These are phyloP conservation scores for Anthopleura xanthogrammica DNA, from an alignment of 92 coral and sea anemone species.

Conservation along the genomic window DNA sequence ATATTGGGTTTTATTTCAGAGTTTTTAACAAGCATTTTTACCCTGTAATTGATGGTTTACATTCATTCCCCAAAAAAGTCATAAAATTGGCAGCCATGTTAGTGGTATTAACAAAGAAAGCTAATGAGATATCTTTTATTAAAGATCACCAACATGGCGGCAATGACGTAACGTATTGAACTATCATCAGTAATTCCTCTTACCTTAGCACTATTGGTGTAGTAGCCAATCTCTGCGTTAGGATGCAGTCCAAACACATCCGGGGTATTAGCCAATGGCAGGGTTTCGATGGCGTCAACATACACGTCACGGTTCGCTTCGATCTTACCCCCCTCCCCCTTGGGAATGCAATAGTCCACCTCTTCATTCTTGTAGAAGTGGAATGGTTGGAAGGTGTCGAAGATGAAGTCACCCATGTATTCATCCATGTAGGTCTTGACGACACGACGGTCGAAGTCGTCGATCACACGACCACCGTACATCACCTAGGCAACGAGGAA, in stretches of 20 bases:
- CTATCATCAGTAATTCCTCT: not conserved
- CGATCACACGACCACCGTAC: conserved; percentile 99
- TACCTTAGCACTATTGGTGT: conserved; percentile 92
- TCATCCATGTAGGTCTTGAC: conserved; percentile 99
- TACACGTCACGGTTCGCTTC: conserved; percentile 82
- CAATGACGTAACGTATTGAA: not conserved
- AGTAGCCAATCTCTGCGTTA: conserved; percentile 99
- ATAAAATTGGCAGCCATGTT: too few relatives aligned
- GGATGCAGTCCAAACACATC: conserved; percentile 99
- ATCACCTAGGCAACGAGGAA: conserved; percentile 69
- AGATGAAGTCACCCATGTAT: conserved; percentile 99
- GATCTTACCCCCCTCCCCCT: conserved; percentile 60
- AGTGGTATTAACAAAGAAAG: too few relatives aligned
- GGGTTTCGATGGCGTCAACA: conserved; percentile 79
- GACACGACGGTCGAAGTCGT: conserved; percentile 98
- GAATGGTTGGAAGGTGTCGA: conserved; percentile 83
- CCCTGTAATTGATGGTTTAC: too few relatives aligned
- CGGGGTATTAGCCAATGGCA: conserved; percentile 97
- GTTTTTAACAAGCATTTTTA: too few relatives aligned
- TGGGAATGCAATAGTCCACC: conserved; percentile 85
- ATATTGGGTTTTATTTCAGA: too few relatives aligned
- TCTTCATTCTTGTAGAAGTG: conserved; percentile 97
- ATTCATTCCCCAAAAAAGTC: too few relatives aligned
- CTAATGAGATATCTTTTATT: too few relatives aligned
- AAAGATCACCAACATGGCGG: too few relatives aligned